Evolutionary conservation across 2,797 vertebrate species (phyloP), one percentile per base, ranked within the genome.

Genomic region (Arrhamphus sclerolepis): DNA sequence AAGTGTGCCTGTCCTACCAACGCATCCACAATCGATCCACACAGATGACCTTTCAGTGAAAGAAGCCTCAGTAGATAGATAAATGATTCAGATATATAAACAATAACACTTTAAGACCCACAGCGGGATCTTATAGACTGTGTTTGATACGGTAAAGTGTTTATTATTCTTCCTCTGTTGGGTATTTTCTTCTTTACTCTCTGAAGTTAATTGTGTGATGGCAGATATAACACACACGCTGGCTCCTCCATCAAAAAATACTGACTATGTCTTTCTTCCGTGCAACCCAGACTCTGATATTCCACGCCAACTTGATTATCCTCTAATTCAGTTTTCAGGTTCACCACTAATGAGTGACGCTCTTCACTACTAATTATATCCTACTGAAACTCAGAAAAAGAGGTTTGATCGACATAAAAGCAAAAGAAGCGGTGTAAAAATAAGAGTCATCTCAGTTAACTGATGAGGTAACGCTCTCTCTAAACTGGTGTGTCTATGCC

Each of bases 1-100:
- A 62, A 66, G 63, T 56, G 49, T 81, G 77, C 52, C 64, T 73
- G 48, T 70, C 60, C 72, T 80, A 71, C 73, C 46, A 69, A 82
- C 75, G 75, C 49, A 52, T 49, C 51, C 38, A 66, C 68, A 56
- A 49, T 66, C 40, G 41, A 69, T 72, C 47, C 65, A 39, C 24
- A 18, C 13, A 46, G 22, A 76, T 67, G 72, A 75, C 51, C 66
- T 69, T 76, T 78, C 68, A 80, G 7, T 4, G n/a, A 63, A 31
- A 53, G 34, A 62, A 78, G 62, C 53, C 24, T 48, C 21, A 41
- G 16, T 31, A 31, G 29, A 9, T 31, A 31, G 10, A 31, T 31
- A 31, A 31, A 31, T 31, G 1, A 9, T 31, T 31, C 29, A 6
- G 10, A 9, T 9, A 31, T 31, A 6, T 31, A 31, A 31, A 31